These are phyloP conservation scores for Ataeniobius toweri DNA, from an alignment of 2,797 vertebrate species.

Conservation along the genomic window DNA sequence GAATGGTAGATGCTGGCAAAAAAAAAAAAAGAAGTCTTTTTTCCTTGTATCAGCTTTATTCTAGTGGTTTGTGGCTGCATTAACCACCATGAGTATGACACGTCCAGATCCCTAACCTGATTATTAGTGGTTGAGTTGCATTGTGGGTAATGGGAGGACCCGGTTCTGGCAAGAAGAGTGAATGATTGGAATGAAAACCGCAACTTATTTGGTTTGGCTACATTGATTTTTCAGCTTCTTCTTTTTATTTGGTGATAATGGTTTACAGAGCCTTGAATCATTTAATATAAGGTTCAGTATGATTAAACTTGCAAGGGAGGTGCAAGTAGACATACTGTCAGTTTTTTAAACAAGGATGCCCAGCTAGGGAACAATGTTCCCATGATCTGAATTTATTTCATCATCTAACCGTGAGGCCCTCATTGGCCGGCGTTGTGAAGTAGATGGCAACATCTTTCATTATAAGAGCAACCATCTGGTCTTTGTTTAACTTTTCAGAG, in stretches of 20 bases:
- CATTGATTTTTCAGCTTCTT: conserved; percentile 6
- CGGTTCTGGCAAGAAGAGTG: conserved; percentile 2
- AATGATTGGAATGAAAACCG: conserved; percentile 2
- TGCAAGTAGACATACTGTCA: conserved; percentile 5
- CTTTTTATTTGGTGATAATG: neutral
- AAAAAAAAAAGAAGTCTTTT: too few relatives aligned
- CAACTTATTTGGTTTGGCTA: neutral
- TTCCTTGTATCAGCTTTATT: conserved; percentile 1
- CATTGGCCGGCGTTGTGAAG: conserved; percentile 39
- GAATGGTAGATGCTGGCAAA: too few relatives aligned
- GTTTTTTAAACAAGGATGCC: conserved; percentile 4
- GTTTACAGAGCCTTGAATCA: neutral
- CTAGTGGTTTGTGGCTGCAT: conserved; percentile 1
- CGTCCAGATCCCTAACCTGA: neutral
- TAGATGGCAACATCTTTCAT: conserved; percentile 46
- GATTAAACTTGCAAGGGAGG: neutral
- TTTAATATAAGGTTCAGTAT: neutral
- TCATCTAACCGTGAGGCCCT: conserved; percentile 15
- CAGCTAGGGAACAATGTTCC: conserved; percentile 27
- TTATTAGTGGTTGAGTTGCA: conserved; percentile 9
- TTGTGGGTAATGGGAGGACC: conserved; percentile 3
- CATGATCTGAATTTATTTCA: conserved; percentile 24
- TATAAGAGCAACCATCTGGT: conserved; percentile 66
- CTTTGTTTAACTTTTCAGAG: conserved; percentile 67
- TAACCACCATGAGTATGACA: neutral